A percentile compares a stretch with the other conserved stretches of the same genome.
These are phyloP conservation scores for Leptinotarsa rubiginosa DNA, from an alignment of 2,888 invertebrate species.

Conservation along the genomic window DNA sequence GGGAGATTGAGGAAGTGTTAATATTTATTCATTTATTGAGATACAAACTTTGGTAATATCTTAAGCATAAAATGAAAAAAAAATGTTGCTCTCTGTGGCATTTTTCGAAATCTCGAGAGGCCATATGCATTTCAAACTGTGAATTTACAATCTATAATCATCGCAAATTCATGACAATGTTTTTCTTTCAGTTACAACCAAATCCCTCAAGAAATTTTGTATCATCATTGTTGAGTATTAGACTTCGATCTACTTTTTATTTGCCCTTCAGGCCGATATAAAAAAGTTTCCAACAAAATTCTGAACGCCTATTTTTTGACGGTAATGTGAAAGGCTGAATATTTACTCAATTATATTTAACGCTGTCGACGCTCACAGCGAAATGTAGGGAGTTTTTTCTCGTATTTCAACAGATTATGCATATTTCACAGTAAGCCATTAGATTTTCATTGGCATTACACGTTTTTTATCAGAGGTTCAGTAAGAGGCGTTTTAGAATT, in stretches of 20 bases:
- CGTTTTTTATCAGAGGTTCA: neutral
- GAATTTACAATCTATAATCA: too few species aligned
- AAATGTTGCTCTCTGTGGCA: too few species aligned
- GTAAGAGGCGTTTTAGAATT: neutral
- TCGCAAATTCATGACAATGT: too few species aligned
- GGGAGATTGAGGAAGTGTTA: too few species aligned
- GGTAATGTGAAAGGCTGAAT: conserved; percentile 6
- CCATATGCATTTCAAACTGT: too few species aligned
- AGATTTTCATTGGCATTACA: neutral
- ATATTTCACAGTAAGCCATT: neutral
- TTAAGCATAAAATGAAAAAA: too few species aligned
- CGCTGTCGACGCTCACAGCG: neutral
- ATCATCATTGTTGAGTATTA: neutral
- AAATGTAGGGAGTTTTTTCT: neutral
- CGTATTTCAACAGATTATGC: neutral
- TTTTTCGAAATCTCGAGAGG: too few species aligned
- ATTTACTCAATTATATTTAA: conserved; percentile 5
- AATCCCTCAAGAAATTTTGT: too few species aligned
- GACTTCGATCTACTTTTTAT: neutral
- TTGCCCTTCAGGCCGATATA: neutral
- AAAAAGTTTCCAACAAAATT: neutral
- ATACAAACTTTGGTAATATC: too few species aligned
- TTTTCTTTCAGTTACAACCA: too few species aligned
- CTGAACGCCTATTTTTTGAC: neutral
- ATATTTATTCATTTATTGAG: too few species aligned